Conservation (phyloP, 35 echinoderm and acorn worm genomes). For the Hemicentrotus pulcherrimus region DNA sequence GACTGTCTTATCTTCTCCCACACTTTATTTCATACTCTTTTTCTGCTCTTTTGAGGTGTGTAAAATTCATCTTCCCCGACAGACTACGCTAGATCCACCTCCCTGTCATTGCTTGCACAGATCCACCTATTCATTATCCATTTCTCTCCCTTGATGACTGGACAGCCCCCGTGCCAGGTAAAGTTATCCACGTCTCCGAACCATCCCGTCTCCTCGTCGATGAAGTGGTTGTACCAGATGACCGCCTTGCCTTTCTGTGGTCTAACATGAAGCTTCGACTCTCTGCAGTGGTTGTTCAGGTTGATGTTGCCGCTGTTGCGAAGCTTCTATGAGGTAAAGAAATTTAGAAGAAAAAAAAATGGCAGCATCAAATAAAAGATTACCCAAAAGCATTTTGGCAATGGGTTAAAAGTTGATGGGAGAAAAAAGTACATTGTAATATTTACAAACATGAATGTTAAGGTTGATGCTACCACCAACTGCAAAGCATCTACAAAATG, state of each 20-base stretch:
- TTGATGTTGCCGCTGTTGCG: constrained; percentile 76
- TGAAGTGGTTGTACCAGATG: constrained; percentile 94
- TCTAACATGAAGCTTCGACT: constrained; percentile 75
- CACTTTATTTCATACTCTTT: background rate
- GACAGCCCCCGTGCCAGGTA: constrained; percentile 97
- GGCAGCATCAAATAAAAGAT: no score
- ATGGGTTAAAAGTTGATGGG: no score
- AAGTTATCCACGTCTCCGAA: constrained; percentile 79
- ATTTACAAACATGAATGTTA: no score
- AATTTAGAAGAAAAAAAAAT: background rate
- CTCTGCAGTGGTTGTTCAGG: constrained; percentile 68
- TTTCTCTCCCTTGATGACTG: constrained; percentile 81
- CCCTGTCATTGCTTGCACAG: constrained; percentile 61
- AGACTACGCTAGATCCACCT: constrained; percentile 62
- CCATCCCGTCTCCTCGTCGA: constrained; percentile 83
- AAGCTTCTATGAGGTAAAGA: constrained; percentile 55
- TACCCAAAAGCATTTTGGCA: no score
- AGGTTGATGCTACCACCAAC: no score
- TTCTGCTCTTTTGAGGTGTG: background rate
- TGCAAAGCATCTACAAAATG: no score
- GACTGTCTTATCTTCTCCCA: constrained; percentile 25
- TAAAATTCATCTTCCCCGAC: background rate
- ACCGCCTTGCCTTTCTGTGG: constrained; percentile 80
- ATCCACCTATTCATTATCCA: constrained; percentile 99
- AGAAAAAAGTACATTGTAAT: no score